phyloP scores from a whole-genome alignment of 1,140 invertebrate species.

The Lucilia cuprina region DNA sequence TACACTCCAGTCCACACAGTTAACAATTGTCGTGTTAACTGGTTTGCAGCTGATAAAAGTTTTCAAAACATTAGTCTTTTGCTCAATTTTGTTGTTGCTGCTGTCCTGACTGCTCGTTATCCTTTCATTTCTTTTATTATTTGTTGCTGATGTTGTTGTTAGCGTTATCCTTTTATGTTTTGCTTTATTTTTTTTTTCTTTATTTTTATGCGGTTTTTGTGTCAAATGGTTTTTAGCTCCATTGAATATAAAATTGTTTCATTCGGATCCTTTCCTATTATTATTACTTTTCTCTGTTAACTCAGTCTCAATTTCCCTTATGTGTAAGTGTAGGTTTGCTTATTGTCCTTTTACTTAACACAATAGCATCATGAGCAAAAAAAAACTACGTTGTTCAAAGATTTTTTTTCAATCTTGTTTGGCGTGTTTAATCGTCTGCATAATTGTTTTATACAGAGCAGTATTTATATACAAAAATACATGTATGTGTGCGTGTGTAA shows the following conservation, averaged over 20 bases:
- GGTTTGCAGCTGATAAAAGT: constrained; percentile 29
- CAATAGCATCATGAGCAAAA: no score
- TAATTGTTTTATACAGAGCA: constrained; percentile 49
- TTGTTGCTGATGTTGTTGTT: not conserved
- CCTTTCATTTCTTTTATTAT: not conserved
- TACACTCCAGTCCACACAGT: not conserved
- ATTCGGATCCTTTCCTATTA: not conserved
- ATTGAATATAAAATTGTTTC: constrained; percentile 13
- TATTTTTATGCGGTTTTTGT: constrained; percentile 34
- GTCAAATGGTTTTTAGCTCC: constrained; percentile 29
- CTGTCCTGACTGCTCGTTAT: constrained; percentile 7
- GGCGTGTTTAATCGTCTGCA: constrained; percentile 57
- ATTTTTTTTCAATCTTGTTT: constrained; percentile 30
- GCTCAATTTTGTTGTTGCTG: not conserved
- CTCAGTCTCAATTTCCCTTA: no score
- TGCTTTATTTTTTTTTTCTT: not conserved
- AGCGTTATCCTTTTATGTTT: constrained; percentile 25
- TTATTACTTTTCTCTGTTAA: not conserved
- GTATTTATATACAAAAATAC: not conserved
- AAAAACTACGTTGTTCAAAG: not conserved
- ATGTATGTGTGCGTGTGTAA: not conserved
- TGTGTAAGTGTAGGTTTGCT: not conserved
- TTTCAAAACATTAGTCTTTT: constrained; percentile 24
- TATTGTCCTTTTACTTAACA: not conserved
- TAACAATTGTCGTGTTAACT: constrained; percentile 25